A percentile compares a stretch with the other conserved stretches of the same genome.
Evolutionary conservation across 1,140 invertebrate genomes (phyloP).

Genomic region (Caerostris extrusa): DNA sequence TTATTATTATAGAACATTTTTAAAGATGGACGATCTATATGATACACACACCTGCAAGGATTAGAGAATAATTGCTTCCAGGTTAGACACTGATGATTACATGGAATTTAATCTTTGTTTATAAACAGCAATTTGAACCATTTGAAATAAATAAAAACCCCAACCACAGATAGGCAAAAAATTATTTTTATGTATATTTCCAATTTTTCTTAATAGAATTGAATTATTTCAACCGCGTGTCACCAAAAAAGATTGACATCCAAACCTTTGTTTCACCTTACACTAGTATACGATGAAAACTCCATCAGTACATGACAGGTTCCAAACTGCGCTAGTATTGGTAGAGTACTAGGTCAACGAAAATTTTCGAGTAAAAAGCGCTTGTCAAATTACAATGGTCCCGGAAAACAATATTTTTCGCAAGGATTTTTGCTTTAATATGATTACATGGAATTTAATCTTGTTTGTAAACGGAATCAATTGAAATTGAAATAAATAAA

Average conservation of each 20-base stretch:
- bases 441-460: not conserved
- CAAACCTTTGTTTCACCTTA: slow-evolving; percentile 68
- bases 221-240: slow-evolving; percentile 36
- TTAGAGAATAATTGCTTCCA: not conserved
- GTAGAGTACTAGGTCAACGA: slow-evolving; percentile 63
- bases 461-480: not conserved
- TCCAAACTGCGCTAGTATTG: slow-evolving; percentile 58
- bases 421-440: too few relatives aligned
- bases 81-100: not conserved
- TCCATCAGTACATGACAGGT: slow-evolving; percentile 62
- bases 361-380: slow-evolving; percentile 56
- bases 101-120: not conserved
- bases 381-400: slow-evolving; percentile 72
- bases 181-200: too few relatives aligned
- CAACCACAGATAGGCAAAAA: too few relatives aligned
- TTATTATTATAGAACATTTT: slow-evolving; percentile 26
- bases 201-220: too few relatives aligned
- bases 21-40: slow-evolving; percentile 1
- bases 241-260: slow-evolving; percentile 32
- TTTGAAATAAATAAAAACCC: not conserved
- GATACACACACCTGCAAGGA: slow-evolving; percentile 9
- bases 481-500: slow-evolving; percentile 1
- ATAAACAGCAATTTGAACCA: not conserved
- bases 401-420: slow-evolving; percentile 10
- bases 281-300: slow-evolving; percentile 57